phyloP scores from a whole-genome alignment of 2,797 vertebrate genomes.

The Sebastes paucispinis region DNA sequence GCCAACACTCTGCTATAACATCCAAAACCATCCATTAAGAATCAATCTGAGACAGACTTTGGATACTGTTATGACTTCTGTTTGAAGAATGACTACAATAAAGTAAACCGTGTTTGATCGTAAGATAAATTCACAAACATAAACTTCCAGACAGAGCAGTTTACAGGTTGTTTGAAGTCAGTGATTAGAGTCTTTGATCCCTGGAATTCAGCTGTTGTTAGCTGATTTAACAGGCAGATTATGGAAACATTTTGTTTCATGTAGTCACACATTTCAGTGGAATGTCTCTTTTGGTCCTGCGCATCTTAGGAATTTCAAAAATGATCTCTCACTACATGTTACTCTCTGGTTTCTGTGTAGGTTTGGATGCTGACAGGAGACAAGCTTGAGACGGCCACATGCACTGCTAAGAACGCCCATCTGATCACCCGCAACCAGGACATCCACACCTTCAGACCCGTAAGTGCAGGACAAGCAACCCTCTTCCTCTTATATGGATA shows the following conservation, averaged over 20 bases:
- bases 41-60: neutral
- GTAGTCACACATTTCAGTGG: neutral
- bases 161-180: neutral
- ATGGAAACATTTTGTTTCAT: neutral
- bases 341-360: conserved; percentile 68
- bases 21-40: neutral
- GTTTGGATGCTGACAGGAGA: conserved; percentile 99
- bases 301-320: neutral
- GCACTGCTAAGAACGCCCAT: conserved; percentile 97
- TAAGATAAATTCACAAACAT: neutral
- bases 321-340: neutral
- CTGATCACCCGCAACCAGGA: conserved; percentile 96
- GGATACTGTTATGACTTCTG: neutral
- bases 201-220: neutral
- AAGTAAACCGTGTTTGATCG: neutral
- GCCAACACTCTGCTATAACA: neutral
- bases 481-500: conserved; percentile 3
- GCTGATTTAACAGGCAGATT: neutral
- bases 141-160: neutral
- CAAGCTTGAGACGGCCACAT: conserved; percentile 97
- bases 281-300: neutral
- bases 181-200: neutral
- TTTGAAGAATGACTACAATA: neutral
- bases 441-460: conserved; percentile 94
- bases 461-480: conserved; percentile 71